These are phyloP conservation scores for Geothlypis trichas DNA, from an alignment of 2,113 vertebrate genomes.

Conservation along the genomic window DNA sequence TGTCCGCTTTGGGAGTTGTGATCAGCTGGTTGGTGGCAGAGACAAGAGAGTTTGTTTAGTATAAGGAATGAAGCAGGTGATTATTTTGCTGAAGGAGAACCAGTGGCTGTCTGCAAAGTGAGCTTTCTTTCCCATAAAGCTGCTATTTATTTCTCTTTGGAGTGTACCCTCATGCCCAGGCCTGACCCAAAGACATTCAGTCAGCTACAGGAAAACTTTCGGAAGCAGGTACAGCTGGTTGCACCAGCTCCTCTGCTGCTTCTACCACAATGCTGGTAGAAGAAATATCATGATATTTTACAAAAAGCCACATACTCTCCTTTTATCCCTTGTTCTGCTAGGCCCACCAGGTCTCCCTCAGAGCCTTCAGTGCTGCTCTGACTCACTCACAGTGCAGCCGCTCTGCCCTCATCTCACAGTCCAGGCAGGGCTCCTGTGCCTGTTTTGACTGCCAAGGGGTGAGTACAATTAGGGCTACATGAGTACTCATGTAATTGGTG, in stretches of 20 bases:
- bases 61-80: not conserved
- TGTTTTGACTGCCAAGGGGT: not conserved
- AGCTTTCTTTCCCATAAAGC: not conserved
- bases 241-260: not conserved
- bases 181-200: not conserved
- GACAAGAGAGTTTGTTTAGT: constrained; percentile 49
- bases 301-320: not conserved
- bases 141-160: not conserved
- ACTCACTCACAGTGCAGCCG: fast-evolving
- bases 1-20: constrained; percentile 86
- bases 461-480: not conserved
- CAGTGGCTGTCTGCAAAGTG: not conserved
- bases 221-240: not conserved
- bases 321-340: not conserved
- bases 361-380: not conserved
- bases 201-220: not conserved
- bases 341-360: not conserved
- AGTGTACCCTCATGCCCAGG: not conserved
- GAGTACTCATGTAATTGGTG: not conserved
- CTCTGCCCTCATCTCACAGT: not conserved
- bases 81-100: not conserved
- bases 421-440: fast-evolving
- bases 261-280: not conserved
- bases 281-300: not conserved
- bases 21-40: constrained; percentile 82